phyloP scores from a whole-genome alignment of 2,113 vertebrate species.

The Etia nguti region DNA sequence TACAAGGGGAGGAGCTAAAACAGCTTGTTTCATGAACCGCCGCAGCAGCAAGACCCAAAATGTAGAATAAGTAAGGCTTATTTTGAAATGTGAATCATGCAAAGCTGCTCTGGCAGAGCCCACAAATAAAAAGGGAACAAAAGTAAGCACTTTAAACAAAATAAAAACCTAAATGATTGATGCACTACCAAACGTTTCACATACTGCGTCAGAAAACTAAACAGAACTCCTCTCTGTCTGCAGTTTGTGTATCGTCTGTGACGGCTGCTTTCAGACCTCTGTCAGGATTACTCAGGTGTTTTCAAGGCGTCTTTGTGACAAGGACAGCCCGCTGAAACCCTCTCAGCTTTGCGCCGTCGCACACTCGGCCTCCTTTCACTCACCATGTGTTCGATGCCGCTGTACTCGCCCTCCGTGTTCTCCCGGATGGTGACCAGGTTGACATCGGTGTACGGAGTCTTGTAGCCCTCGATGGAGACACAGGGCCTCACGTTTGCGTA shows the following conservation, averaged over 20 bases:
- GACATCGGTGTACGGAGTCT: constrained; percentile 86
- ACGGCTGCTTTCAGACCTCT: rapidly evolving
- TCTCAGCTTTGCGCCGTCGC: background rate
- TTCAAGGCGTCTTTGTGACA: background rate
- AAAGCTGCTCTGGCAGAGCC: background rate
- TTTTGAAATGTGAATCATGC: background rate
- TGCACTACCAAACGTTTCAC: background rate
- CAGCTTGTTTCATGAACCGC: rapidly evolving
- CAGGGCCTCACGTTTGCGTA: constrained; percentile 93
- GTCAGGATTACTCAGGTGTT: background rate
- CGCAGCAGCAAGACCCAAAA: background rate
- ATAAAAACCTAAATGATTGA: background rate
- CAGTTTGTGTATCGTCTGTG: background rate
- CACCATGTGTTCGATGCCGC: constrained; percentile 93
- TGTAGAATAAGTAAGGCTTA: background rate
- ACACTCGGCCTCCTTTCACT: background rate
- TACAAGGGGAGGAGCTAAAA: background rate
- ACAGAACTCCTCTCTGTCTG: background rate
- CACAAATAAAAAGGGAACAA: background rate
- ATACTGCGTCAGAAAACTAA: background rate
- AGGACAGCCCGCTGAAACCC: background rate
- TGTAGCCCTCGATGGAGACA: constrained; percentile 93
- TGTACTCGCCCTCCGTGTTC: constrained; percentile 87
- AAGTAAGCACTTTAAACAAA: background rate
- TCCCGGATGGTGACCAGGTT: constrained; percentile 71